phyloP scores from a whole-genome alignment of 2,888 invertebrate species.

The Amphipyra berbera region DNA sequence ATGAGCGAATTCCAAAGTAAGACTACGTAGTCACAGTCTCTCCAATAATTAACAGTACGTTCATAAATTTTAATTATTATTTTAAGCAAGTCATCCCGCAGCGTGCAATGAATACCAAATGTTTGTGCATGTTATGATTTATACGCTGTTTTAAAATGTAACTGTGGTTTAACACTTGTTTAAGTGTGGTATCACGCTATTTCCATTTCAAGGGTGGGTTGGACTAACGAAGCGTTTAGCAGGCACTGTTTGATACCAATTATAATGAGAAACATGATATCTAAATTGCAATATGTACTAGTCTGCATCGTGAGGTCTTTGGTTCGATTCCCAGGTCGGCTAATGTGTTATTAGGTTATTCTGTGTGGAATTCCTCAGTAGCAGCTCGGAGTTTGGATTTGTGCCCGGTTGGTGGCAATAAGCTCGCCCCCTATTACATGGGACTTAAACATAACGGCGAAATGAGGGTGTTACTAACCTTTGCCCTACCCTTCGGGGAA shows the following conservation, averaged over 20 bases:
- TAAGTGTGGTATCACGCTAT: conserved; percentile 14
- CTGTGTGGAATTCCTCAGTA: too few relatives aligned
- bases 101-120: conserved; percentile 56
- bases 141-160: conserved; percentile 24
- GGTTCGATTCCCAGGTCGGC: too few relatives aligned
- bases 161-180: conserved; percentile 25
- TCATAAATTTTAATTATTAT: conserved; percentile 56
- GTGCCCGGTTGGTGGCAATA: too few relatives aligned
- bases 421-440: too few relatives aligned
- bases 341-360: too few relatives aligned
- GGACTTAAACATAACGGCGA: too few relatives aligned
- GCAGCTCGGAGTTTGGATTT: too few relatives aligned
- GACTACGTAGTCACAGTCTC: conserved; percentile 29
- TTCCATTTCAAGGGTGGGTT: conserved; percentile 11
- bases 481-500: too few relatives aligned
- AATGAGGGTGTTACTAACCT: too few relatives aligned
- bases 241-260: conserved; percentile 22
- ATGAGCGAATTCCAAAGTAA: conserved; percentile 43
- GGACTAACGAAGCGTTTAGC: conserved; percentile 27
- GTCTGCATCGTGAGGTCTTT: too few relatives aligned
- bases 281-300: background rate
- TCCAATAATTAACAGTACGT: conserved; percentile 42
- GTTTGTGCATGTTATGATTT: conserved; percentile 47
- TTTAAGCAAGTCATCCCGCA: conserved; percentile 55
- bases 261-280: conserved; percentile 2